These are phyloP conservation scores for Scotopteryx bipunctaria DNA, from an alignment of 2,888 invertebrate genomes.

Conservation along the genomic window DNA sequence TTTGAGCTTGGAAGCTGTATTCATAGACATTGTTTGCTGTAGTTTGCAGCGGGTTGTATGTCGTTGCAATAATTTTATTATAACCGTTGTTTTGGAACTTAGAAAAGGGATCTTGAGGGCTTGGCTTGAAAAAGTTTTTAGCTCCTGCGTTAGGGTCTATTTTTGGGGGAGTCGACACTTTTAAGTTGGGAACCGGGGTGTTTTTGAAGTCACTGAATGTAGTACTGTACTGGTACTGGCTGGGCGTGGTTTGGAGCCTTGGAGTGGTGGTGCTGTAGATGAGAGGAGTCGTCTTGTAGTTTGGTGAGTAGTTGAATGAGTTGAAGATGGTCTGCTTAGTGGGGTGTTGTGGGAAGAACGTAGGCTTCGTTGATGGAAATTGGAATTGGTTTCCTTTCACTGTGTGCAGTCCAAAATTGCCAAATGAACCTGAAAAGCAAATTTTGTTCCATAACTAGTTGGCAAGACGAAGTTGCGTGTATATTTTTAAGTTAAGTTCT, in stretches of 20 bases:
- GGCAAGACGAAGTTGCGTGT: too few species aligned
- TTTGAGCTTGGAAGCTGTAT: constrained; percentile 58
- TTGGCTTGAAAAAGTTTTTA: constrained; percentile 69
- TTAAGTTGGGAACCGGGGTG: constrained; percentile 75
- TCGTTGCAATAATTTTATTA: constrained; percentile 66
- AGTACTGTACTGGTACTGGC: constrained; percentile 65
- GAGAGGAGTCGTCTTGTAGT: constrained; percentile 63
- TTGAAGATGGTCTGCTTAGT: constrained; percentile 72
- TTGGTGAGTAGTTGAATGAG: constrained; percentile 68
- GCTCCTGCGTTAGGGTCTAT: constrained; percentile 66
- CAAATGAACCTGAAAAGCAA: constrained; percentile 78
- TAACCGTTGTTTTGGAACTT: constrained; percentile 55
- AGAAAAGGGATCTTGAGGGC: constrained; percentile 74
- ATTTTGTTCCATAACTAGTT: neutral
- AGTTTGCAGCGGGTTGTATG: constrained; percentile 67
- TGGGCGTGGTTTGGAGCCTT: constrained; percentile 61
- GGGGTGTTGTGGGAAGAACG: constrained; percentile 65
- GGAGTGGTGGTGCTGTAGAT: constrained; percentile 66
- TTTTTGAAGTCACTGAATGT: constrained; percentile 68
- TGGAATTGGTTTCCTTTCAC: constrained; percentile 76
- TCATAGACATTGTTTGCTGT: constrained; percentile 62
- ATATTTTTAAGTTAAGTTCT: constrained; percentile 31
- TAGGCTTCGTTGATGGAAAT: constrained; percentile 67
- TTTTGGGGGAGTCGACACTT: constrained; percentile 61
- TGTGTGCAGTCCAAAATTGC: constrained; percentile 83